A percentile compares a stretch with the other conserved stretches of the same genome.
Evolutionary conservation across 2,888 invertebrate genomes (phyloP).

Genomic region (Plebejus argus): DNA sequence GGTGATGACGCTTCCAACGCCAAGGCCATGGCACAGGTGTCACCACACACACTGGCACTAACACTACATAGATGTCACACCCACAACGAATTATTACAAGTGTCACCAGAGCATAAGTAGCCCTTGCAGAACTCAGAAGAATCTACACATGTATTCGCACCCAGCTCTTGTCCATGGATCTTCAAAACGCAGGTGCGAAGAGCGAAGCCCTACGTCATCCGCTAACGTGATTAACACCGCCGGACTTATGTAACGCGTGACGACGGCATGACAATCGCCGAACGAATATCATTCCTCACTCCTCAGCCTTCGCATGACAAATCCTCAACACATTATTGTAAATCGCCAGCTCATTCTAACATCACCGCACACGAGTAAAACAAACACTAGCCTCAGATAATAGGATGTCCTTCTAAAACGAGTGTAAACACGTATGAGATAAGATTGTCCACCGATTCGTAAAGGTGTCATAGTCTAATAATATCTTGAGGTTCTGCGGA

Average conservation of each 20-base stretch:
- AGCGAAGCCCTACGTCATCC: conserved; percentile 21
- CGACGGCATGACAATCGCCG: background rate
- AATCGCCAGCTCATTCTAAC: conserved; percentile 20
- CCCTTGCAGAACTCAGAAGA: background rate
- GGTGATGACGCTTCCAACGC: conserved; percentile 51
- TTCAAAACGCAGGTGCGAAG: conserved; percentile 1
- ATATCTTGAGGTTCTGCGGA: background rate
- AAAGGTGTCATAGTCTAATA: conserved; percentile 2
- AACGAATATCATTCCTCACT: background rate
- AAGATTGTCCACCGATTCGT: conserved; percentile 22
- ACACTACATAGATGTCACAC: conserved; percentile 46
- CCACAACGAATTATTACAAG: background rate
- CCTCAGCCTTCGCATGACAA: background rate
- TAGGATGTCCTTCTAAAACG: conserved; percentile 25
- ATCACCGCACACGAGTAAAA: conserved; percentile 34
- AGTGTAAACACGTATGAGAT: conserved; percentile 26
- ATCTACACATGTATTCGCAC: conserved; percentile 40
- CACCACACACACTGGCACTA: conserved; percentile 55
- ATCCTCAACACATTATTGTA: background rate
- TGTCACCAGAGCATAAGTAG: background rate
- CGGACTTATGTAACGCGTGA: conserved; percentile 3
- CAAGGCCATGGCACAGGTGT: conserved; percentile 51
- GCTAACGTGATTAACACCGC: conserved; percentile 17
- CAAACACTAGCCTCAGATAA: conserved; percentile 36
- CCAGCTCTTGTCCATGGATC: conserved; percentile 33